Base-by-base conservation (phyloP, 2,888 invertebrate species). In the Drosophila macrothrix region DNA sequence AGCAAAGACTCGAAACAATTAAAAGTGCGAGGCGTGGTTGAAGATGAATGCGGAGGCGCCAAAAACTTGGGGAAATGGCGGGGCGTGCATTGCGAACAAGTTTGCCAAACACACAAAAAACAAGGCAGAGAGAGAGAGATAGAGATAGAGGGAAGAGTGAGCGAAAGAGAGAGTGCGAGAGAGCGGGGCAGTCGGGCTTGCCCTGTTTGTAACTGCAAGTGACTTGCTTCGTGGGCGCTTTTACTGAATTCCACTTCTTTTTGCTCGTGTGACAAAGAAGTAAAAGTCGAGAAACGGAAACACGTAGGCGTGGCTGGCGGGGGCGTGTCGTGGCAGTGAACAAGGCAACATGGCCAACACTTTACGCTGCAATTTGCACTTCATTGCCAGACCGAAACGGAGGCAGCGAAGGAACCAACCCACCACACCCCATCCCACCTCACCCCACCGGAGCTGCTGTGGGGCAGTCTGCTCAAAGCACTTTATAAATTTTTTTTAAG, bases 351-450 rank as follows among this genome's bases (percentile, higher is more conserved):
- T 33, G 65, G 76, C 73, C 78, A 84, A 86, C 88, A 85, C 86
- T 85, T 88, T 86, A 61, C 77, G 67, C 84, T 88, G 84, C 88
- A 88, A 88, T 88, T 88, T 88, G 87, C 88, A 88, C 88, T 88
- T 88, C 88, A 88, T 88, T 88, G 88, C 87, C 79, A 78, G 73
- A 68, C 63, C 66, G 67, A n/a, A 9, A 35, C 35, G 35, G 16
- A 22, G 37, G 10, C 10, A n/a, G 37, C 14, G 49, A 9, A 37
- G 46, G 9, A 25, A 16, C 25, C 46, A 16, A 46, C 0, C 46
- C 46, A 22, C 14, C 43, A 1, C 22, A 43, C 3, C 19, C 4
- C 39, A 41, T 10, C 22, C 22, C 22, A 43, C 3, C 19, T 3
- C 39, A 41, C 19, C 22, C 22, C 22, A 16, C 9, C 14, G 12